Evolutionary conservation across 2,797 vertebrate genomes (phyloP).

Genomic region (Cossypha niveicapilla): DNA sequence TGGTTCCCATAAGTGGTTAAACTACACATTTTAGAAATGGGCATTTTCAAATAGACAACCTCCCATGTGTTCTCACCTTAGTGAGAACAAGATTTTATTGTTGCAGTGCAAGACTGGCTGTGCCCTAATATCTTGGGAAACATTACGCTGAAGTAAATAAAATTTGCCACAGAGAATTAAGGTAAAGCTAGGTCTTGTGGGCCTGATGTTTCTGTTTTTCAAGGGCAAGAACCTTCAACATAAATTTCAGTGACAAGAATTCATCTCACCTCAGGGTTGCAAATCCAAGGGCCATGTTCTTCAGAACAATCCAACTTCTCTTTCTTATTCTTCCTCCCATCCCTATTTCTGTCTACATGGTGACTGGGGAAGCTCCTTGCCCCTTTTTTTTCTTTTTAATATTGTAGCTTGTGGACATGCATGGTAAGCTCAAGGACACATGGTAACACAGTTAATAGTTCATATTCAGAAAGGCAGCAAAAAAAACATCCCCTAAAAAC

Average conservation of each 20-base stretch:
- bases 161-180: not conserved
- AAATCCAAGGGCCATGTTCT: not conserved
- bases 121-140: not conserved
- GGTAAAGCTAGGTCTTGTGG: not conserved
- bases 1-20: not conserved
- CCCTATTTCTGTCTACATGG: not conserved
- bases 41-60: not conserved
- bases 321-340: not conserved
- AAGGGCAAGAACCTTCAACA: not conserved
- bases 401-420: not conserved
- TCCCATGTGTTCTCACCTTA: not conserved
- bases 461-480: not conserved
- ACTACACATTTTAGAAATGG: not conserved
- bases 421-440: accelerated
- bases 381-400: not conserved
- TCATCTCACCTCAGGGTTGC: not conserved
- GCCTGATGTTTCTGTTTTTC: not conserved
- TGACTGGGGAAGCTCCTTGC: not conserved
- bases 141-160: not conserved
- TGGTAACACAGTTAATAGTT: not conserved
- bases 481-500: not conserved
- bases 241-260: not conserved
- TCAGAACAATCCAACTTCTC: not conserved
- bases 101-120: not conserved
- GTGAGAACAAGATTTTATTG: not conserved